Evolutionary conservation across 2,113 vertebrate genomes (phyloP).

Genomic region (Andinoacara biseriatus): DNA sequence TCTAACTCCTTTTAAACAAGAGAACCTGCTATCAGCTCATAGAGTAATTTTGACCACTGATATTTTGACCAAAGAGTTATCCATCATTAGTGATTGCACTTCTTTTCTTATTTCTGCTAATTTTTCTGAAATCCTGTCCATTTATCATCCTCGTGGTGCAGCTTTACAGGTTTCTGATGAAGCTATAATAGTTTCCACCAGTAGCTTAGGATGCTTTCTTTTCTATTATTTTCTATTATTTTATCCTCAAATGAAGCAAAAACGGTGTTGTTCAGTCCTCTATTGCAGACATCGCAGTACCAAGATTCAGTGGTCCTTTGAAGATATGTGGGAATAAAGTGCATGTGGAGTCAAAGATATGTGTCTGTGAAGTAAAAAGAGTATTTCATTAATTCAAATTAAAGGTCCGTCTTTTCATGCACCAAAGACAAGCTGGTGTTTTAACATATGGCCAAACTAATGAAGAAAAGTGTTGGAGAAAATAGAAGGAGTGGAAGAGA

Average conservation of each 20-base stretch:
- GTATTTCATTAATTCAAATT: constrained; percentile 17
- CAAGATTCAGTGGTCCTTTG: neutral
- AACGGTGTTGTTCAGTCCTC: neutral
- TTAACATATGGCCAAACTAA: neutral
- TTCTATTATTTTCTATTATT: neutral
- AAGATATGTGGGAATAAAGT: constrained; percentile 4
- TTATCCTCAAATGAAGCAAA: neutral
- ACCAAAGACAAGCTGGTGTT: constrained; percentile 7
- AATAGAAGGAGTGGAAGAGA: neutral
- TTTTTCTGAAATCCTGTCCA: constrained; percentile 9
- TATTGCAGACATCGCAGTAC: neutral
- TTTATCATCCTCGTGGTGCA: constrained; percentile 33
- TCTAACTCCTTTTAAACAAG: neutral
- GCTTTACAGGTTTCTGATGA: neutral
- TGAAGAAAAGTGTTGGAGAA: neutral
- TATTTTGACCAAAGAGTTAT: neutral
- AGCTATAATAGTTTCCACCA: constrained; percentile 1
- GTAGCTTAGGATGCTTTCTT: neutral
- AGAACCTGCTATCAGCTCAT: neutral
- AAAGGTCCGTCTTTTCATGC: constrained; percentile 13
- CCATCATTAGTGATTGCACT: constrained; percentile 33
- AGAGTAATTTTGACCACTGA: neutral
- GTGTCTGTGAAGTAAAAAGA: neutral
- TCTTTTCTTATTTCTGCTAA: neutral
- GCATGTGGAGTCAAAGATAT: neutral